Percentiles rank a stretch among this genome's conserved stretches.
These are phyloP conservation scores for Acanthaster planci DNA, from an alignment of 35 echinoderm and acorn worm genomes.

Conservation along the genomic window DNA sequence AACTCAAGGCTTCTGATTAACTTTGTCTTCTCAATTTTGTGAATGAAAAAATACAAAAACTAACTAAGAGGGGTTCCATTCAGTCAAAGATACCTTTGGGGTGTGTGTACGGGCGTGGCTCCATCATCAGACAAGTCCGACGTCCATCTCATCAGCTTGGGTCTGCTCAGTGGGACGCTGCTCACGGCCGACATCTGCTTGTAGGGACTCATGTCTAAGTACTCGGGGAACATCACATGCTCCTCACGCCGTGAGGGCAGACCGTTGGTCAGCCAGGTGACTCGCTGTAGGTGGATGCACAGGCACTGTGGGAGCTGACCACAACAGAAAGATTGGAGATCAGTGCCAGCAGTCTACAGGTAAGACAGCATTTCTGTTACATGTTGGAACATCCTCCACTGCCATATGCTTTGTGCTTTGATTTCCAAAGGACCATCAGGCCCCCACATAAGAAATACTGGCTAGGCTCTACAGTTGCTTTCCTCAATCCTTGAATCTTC, in stretches of 20 bases:
- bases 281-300: constrained; percentile 83
- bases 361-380: too few relatives aligned
- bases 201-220: constrained; percentile 81
- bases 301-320: constrained; percentile 86
- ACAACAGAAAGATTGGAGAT: background rate
- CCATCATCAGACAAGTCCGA: background rate
- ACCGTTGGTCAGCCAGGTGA: constrained; percentile 61
- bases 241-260: constrained; percentile 74
- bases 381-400: too few relatives aligned
- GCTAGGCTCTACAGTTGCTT: too few relatives aligned
- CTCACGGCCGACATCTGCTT: constrained; percentile 38
- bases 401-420: too few relatives aligned
- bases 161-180: background rate
- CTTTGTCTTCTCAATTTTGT: too few relatives aligned
- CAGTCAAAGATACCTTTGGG: constrained; percentile 1
- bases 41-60: too few relatives aligned
- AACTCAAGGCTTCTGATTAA: too few relatives aligned
- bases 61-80: too few relatives aligned
- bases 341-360: too few relatives aligned
- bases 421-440: too few relatives aligned
- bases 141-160: background rate
- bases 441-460: too few relatives aligned
- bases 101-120: background rate
- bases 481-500: too few relatives aligned
- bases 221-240: constrained; percentile 82